Conservation (phyloP, 2,888 invertebrate genomes). For the Epirrhoe alternata region DNA sequence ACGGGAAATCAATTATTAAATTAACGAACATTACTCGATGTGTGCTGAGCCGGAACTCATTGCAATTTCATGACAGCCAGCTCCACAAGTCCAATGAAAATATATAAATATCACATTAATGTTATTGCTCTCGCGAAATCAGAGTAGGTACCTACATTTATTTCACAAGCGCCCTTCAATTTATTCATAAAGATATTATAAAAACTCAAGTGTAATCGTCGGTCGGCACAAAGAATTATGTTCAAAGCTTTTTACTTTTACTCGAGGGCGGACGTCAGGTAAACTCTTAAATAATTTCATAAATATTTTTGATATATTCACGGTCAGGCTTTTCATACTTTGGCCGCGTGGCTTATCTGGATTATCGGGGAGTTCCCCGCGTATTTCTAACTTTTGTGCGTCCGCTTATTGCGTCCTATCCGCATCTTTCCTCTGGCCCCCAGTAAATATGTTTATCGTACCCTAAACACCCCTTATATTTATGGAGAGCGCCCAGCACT, state of each 20-base stretch:
- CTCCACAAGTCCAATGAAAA: constrained; percentile 26
- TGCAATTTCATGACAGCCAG: constrained; percentile 28
- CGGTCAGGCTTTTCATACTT: constrained; percentile 80
- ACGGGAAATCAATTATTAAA: constrained; percentile 15
- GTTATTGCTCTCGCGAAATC: constrained; percentile 22
- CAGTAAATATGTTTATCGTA: constrained; percentile 71
- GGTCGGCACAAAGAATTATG: constrained; percentile 37
- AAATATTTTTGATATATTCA: constrained; percentile 82
- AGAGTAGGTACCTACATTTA: constrained; percentile 11
- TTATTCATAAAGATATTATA: constrained; percentile 35
- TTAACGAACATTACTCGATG: constrained; percentile 10
- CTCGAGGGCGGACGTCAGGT: constrained; percentile 57
- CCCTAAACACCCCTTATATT: constrained; percentile 66
- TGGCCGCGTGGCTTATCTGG: constrained; percentile 81
- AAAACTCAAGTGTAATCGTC: constrained; percentile 31
- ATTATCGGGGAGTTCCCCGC: constrained; percentile 75
- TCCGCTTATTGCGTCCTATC: constrained; percentile 76
- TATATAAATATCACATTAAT: constrained; percentile 27
- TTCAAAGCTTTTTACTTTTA: constrained; percentile 48
- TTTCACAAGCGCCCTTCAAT: constrained; percentile 29
- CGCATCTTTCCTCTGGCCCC: constrained; percentile 63
- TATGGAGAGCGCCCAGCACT: constrained; percentile 59
- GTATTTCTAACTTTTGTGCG: constrained; percentile 77
- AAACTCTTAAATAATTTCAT: constrained; percentile 72
- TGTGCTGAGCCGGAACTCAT: constrained; percentile 28